A percentile compares a stretch with the other conserved stretches of the same genome.
Conservation (phyloP, 2,113 vertebrate species). For the Australoheros scitulus region DNA sequence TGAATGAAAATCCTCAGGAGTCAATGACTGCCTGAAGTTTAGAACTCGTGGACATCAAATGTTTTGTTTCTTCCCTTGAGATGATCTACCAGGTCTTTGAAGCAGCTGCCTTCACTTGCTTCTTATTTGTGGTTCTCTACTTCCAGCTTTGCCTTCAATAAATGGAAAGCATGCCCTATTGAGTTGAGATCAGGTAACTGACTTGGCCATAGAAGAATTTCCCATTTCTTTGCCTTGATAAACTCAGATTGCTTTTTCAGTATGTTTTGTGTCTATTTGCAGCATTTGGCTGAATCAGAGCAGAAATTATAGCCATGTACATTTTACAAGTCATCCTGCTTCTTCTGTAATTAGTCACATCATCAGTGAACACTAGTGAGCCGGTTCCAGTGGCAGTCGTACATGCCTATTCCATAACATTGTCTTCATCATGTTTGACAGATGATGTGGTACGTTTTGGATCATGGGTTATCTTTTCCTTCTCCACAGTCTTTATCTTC, state of each 20-base stretch:
- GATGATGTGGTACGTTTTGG: too few species aligned
- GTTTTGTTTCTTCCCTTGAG: neutral
- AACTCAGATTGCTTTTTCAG: neutral
- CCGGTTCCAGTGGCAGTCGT: neutral
- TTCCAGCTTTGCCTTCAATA: too few species aligned
- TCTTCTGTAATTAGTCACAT: neutral
- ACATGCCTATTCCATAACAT: neutral
- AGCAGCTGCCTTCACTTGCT: neutral
- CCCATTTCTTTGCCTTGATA: too few species aligned
- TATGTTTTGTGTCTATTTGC: neutral
- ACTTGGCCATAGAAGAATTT: neutral
- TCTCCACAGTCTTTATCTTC: neutral
- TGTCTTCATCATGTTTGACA: neutral
- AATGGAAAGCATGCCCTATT: neutral
- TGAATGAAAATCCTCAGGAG: neutral
- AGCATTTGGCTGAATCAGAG: neutral
- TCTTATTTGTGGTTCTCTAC: neutral
- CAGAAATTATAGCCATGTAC: neutral
- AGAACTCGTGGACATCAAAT: neutral
- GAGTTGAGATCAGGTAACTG: neutral
- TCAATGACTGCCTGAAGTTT: neutral
- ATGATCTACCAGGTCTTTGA: neutral
- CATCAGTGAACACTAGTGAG: neutral
- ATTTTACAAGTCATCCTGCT: neutral
- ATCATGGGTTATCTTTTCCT: neutral